These are phyloP conservation scores for Phortica okadai DNA, from an alignment of 2,888 invertebrate genomes.

Conservation along the genomic window DNA sequence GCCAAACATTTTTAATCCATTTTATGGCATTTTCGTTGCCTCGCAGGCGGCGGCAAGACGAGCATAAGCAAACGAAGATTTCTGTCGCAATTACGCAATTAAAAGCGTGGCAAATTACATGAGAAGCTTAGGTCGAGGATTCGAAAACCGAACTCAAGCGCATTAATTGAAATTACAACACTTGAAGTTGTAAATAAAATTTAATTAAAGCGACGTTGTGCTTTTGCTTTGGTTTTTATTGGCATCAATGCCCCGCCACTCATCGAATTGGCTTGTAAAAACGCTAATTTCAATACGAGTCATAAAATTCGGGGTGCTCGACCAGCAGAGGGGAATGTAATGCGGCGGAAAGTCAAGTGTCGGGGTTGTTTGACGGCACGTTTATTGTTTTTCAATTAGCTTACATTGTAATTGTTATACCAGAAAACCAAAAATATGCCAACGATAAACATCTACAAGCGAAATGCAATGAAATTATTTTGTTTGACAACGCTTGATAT, in stretches of 20 bases:
- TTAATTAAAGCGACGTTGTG: constrained; percentile 8
- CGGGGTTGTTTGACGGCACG: not conserved
- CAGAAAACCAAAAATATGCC: constrained; percentile 32
- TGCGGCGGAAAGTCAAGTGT: not conserved
- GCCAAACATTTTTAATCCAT: constrained; percentile 64
- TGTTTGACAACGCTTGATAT: constrained; percentile 12
- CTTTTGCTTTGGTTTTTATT: not conserved
- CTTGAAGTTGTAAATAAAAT: constrained; percentile 38
- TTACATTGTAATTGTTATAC: constrained; percentile 6
- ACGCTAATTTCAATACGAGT: constrained; percentile 16
- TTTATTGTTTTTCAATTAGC: constrained; percentile 41
- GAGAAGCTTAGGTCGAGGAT: constrained; percentile 12
- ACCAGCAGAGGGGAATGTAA: not conserved
- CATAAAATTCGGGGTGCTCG: not conserved
- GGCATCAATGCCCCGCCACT: not conserved
- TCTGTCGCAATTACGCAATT: constrained; percentile 54
- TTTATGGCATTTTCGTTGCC: constrained; percentile 61
- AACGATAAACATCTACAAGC: constrained; percentile 35
- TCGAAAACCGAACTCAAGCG: not conserved
- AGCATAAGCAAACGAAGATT: constrained; percentile 39
- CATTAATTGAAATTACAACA: constrained; percentile 64
- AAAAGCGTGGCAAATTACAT: constrained; percentile 59
- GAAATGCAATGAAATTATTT: constrained; percentile 37
- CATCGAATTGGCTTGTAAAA: not conserved
- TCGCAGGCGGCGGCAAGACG: constrained; percentile 1